Conservation (phyloP, 2,888 invertebrate species). For the Gasteruption jaculator region DNA sequence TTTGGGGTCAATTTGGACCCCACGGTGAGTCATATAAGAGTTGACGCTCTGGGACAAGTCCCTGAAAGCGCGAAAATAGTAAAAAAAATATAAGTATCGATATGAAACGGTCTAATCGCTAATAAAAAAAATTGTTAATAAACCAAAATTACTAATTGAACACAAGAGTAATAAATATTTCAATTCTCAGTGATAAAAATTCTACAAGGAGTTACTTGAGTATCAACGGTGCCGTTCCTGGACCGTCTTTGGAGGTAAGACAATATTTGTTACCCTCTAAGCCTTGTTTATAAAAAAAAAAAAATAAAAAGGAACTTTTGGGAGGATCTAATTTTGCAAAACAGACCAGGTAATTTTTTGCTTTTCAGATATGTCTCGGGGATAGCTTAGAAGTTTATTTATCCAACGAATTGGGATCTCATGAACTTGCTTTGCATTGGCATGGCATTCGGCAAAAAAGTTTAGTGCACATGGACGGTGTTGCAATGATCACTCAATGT, state of each 20-base stretch:
- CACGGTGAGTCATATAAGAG: too few species aligned
- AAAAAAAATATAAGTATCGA: too few species aligned
- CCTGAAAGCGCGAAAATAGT: too few species aligned
- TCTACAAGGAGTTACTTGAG: slow-evolving; percentile 17
- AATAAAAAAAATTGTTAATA: too few species aligned
- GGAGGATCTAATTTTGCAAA: neutral
- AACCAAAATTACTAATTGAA: too few species aligned
- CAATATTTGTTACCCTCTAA: neutral
- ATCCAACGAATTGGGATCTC: slow-evolving; percentile 30
- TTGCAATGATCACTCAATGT: slow-evolving; percentile 50
- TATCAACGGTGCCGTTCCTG: slow-evolving; percentile 37
- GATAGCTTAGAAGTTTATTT: slow-evolving; percentile 33
- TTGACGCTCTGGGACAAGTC: too few species aligned
- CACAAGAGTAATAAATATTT: too few species aligned
- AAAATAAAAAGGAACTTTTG: neutral
- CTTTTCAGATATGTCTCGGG: slow-evolving; percentile 32
- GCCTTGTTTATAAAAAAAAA: neutral
- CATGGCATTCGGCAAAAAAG: slow-evolving; percentile 50
- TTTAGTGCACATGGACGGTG: slow-evolving; percentile 49
- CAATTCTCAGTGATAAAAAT: too few species aligned
- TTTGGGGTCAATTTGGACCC: too few species aligned
- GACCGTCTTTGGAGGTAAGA: slow-evolving; percentile 37
- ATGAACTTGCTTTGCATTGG: slow-evolving; percentile 52
- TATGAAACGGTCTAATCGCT: too few species aligned
- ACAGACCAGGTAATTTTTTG: neutral